Base-by-base conservation (phyloP, 1,140 invertebrate genomes). In the Drosophila sp. region DNA sequence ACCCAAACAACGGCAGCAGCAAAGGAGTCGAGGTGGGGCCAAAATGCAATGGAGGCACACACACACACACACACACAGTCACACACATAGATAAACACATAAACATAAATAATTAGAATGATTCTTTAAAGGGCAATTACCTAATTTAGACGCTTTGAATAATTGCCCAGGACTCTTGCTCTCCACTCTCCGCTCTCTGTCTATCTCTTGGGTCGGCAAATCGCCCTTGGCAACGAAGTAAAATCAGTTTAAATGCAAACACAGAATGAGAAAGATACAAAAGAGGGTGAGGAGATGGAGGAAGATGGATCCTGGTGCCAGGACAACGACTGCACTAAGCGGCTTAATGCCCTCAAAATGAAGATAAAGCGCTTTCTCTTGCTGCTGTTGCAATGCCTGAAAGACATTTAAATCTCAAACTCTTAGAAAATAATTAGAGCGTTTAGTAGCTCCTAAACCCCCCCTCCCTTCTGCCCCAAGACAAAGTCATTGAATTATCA, bases 71-170 rank as follows among this genome's bases (percentile, higher is more conserved):
- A 77, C 41, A 70, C 58, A 60, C 54, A 69, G 35, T 60, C 25
- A 30, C 33, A 47, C 47, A 66, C 41, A 44, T 23, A 77, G 17
- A 32, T 29, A 35, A 10, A 58, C 71, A 66, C 73, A 84, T 84
- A 89, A 80, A 80, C 85, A 89, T 89, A 90, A 90, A 89, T 89
- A 89, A 89, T 90, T 90, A 80, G 85, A 79, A 80, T 78, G 84
- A 90, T 90, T 90, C 84, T 89, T 89, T 90, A 89, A 89, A 90
- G 85, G 84, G 80, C 84, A 89, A 89, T 89, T 89, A 90, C 80
- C 84, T 90, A 89, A 84, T 89, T 89, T 89, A 76, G 71, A 80
- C 77, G 84, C 84, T 90, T 79, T 89, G 84, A 89, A 89, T 89
- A 89, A 89, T 89, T 89, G 74, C 85, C 71, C 38, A 27, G 58